phyloP scores from a whole-genome alignment of 2,888 invertebrate genomes.

The Apantesis nais region DNA sequence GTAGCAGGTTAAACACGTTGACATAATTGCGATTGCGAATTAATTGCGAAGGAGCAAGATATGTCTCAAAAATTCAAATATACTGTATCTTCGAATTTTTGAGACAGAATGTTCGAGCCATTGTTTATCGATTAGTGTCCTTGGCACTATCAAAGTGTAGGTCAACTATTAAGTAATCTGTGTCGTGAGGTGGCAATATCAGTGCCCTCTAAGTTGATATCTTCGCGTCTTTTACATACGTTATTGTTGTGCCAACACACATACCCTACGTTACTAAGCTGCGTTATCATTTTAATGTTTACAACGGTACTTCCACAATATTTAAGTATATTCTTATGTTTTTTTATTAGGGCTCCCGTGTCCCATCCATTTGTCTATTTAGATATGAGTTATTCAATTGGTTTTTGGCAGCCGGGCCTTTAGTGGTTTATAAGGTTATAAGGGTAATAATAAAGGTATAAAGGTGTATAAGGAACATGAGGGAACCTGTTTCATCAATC shows the following conservation, averaged over 20 bases:
- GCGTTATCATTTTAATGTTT: neutral
- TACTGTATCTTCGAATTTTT: neutral
- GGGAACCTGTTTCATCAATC: neutral
- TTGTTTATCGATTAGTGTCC: neutral
- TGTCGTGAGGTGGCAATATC: neutral
- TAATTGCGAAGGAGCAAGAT: neutral
- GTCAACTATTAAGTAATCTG: neutral
- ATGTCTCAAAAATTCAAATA: too few relatives aligned
- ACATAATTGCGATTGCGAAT: neutral
- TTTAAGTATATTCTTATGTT: neutral
- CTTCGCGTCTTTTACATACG: neutral
- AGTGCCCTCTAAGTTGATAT: neutral
- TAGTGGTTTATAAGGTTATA: too few relatives aligned
- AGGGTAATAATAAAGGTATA: too few relatives aligned
- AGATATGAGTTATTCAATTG: too few relatives aligned
- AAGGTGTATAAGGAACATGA: too few relatives aligned
- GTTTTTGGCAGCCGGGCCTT: too few relatives aligned
- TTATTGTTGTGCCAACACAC: neutral
- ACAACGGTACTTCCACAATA: neutral
- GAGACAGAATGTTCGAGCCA: neutral
- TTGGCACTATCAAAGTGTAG: neutral
- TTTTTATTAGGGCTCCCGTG: neutral
- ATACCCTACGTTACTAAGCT: neutral
- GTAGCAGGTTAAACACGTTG: neutral
- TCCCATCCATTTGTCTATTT: neutral